Evolutionary conservation across 2,888 invertebrate species (phyloP), one percentile per base, ranked within the genome.

Genomic region (Xestoiulus laeticollis): DNA sequence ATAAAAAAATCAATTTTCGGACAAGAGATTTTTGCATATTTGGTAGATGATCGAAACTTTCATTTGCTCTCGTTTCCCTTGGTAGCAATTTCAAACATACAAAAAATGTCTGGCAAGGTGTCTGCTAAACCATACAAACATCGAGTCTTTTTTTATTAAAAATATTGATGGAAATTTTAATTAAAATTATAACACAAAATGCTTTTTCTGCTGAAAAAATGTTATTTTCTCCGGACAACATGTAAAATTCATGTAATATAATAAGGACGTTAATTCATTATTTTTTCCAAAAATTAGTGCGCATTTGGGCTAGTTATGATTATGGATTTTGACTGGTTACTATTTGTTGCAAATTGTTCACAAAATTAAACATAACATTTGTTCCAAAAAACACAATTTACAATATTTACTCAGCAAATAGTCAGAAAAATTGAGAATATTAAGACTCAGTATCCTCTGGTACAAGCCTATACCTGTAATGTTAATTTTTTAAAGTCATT

Each of bases 1-100:
- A 78, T 30, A 78, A 78, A 78, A 68, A 78, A 78, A 78, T 78
- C 78, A 78, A 78, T 78, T 78, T 78, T 78, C 26, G 78, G 78
- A 78, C 78, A 78, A 78, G 78, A 78, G 78, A 78, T 78, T 78
- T 78, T 78, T 78, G 30, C 78, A 78, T 78, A 78, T 78, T 78
- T 78, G 14, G 16, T 30, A 30, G 30, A 32, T 30, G 78, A 78
- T 78, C 78, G 78, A 78, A 78, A 78, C 30, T 78, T 78, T 30
- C 78, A 30, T 30, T 30, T 30, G 14, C 30, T 0, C 16, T 78
- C 16, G 30, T 78, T 30, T 30, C 16, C 68, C 68, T 59, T 6
- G 68, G 26, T 12, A 26, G n/a, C n/a, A 26, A 68, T 26, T 78
- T 2, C 68, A 4, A 78, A 12, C 68, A 26, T 6, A 19, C 48